Base-by-base conservation (phyloP, 2,888 invertebrate genomes). In the Amiota minor region DNA sequence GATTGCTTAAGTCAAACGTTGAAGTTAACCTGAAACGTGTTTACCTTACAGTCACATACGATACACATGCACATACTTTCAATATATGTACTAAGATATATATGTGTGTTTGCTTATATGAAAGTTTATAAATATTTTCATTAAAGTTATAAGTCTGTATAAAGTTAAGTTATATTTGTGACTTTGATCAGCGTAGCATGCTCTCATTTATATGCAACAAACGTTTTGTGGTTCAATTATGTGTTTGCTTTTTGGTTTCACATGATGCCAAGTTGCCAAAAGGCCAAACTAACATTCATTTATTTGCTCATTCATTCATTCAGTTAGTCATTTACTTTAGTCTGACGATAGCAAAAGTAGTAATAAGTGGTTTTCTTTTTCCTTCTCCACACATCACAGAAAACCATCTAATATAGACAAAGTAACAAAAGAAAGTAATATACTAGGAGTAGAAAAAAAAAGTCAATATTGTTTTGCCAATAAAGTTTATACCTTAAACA, bases 211-310 rank as follows among this genome's bases (percentile, higher is more conserved):
- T 72, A 83, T 83, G 80, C 83, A 77, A 67, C 71, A 61, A 79
- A 80, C 79, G 80, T 82, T 74, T 72, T 84, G 86, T 68, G 86
- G 83, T 82, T 85, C 86, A 83, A 83, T 85, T 83, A 85, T 84
- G 84, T 83, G 86, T 80, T 68, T 83, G 79, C 50, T 80, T 53
- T 83, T 81, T 81, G 76, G 72, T 65, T 49, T 65, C 20, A 11
- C 59, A 11, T 20, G 18, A 20, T 47, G 80, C 75, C 79, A 45
- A 35, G 12, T 72, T 62, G 50, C 71, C 72, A 61, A 73, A 69
- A 73, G 53, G 59, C 45, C 62, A 61, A 49, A 71, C 62, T 62
- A 35, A 35, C 35, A 35, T 35, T 35, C 35, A 6, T 6, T 3
- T 23, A n/a, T n/a, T n/a, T n/a, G n/a, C n/a, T n/a, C n/a, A n/a